These are phyloP conservation scores for Brachyalestes nurse DNA, from an alignment of 2,797 vertebrate species.

Conservation along the genomic window DNA sequence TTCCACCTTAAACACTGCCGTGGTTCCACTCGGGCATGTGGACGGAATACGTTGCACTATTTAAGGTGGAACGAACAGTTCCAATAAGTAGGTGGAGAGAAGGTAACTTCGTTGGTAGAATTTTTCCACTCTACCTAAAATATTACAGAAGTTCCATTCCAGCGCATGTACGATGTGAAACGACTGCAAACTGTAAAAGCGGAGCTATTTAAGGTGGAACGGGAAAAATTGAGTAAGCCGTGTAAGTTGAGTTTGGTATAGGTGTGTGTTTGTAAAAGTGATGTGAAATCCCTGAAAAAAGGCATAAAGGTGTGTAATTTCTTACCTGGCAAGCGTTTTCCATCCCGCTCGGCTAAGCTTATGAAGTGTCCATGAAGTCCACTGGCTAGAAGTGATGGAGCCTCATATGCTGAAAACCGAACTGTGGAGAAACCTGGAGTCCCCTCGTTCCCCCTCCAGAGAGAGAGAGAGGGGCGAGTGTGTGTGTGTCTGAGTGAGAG, in stretches of 20 bases:
- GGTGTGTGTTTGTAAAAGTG: slow-evolving; percentile 16
- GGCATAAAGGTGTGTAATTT: slow-evolving; percentile 47
- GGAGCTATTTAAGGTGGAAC: too few species aligned
- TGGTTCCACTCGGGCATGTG: too few species aligned
- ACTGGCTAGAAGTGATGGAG: neutral
- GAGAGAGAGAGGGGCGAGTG: neutral
- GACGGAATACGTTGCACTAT: too few species aligned
- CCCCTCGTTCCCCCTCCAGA: neutral
- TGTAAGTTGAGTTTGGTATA: neutral
- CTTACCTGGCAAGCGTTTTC: slow-evolving; percentile 61
- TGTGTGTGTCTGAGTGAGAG: neutral
- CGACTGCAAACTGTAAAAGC: too few species aligned
- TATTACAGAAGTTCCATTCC: too few species aligned
- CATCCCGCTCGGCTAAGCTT: slow-evolving; percentile 42
- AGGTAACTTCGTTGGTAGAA: too few species aligned
- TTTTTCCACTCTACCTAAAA: too few species aligned
- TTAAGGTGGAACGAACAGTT: too few species aligned
- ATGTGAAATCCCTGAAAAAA: slow-evolving; percentile 30
- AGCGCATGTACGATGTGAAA: too few species aligned
- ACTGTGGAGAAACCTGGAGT: neutral
- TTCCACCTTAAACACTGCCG: too few species aligned
- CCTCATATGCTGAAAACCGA: neutral
- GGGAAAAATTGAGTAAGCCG: too few species aligned
- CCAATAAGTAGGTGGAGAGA: too few species aligned
- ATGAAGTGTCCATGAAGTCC: neutral